Percentiles rank a stretch among this genome's conserved stretches.
These are phyloP conservation scores for Coracias cyanogaster DNA, from an alignment of 2,797 vertebrate genomes.

Conservation along the genomic window DNA sequence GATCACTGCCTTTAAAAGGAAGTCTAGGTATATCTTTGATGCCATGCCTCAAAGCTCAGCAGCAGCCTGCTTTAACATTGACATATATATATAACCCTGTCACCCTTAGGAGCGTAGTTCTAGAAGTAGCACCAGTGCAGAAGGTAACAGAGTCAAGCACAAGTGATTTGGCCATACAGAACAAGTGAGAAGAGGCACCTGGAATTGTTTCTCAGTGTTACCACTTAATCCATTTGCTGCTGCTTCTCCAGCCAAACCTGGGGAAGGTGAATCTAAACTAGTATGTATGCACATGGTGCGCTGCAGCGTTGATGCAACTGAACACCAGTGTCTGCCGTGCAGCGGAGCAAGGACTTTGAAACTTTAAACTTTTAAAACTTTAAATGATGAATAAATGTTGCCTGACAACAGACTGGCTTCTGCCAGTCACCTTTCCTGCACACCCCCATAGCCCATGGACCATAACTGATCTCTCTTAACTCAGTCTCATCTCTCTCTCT, in stretches of 20 bases:
- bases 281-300: rapidly evolving
- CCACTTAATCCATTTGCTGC: not conserved
- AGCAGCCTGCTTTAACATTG: not conserved
- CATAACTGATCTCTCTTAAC: not conserved
- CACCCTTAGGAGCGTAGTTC: not conserved
- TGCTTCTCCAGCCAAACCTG: not conserved
- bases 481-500: not conserved
- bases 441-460: rapidly evolving
- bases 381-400: not conserved
- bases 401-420: not conserved
- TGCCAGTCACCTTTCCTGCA: not conserved
- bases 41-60: not conserved
- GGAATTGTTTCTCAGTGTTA: not conserved
- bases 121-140: too few species aligned
- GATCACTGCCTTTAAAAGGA: not conserved
- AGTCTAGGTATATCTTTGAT: not conserved
- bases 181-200: not conserved
- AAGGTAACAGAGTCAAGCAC: not conserved
- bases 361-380: too few species aligned
- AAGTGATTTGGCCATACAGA: not conserved
- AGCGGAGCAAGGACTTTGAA: not conserved
- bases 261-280: rapidly evolving
- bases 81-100: not conserved
- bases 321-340: rapidly evolving
- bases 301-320: rapidly evolving